Percentiles rank a stretch among this genome's conserved stretches.
phyloP scores from a whole-genome alignment of 2,888 invertebrate species.

The Tipula confusa region DNA sequence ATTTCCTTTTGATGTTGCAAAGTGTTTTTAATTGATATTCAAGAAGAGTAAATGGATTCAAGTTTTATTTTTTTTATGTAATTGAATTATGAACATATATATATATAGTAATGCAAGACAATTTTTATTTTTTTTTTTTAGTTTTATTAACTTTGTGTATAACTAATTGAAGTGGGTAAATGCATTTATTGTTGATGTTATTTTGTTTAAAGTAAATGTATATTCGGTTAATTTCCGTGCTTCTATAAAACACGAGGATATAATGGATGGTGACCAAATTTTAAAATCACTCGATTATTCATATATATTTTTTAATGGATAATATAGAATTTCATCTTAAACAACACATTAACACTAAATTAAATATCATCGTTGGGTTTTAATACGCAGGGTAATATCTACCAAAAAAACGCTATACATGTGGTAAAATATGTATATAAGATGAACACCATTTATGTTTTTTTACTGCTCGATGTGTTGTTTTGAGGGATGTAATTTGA shows the following conservation, averaged over 20 bases:
- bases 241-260: neutral
- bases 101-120: constrained; percentile 5
- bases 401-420: neutral
- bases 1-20: constrained; percentile 15
- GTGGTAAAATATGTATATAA: neutral
- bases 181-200: neutral
- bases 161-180: constrained; percentile 20
- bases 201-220: neutral
- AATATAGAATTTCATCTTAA: neutral
- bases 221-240: neutral
- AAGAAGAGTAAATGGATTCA: constrained; percentile 13
- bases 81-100: neutral
- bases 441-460: neutral
- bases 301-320: neutral
- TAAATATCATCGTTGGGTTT: neutral
- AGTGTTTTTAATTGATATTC: constrained; percentile 25
- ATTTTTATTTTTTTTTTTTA: neutral
- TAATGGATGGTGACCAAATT: neutral
- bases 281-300: neutral
- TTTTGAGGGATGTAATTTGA: neutral
- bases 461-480: neutral
- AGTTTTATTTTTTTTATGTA: neutral
- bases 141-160: neutral
- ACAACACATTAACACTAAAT: neutral
- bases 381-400: neutral